phyloP scores from a whole-genome alignment of 35 echinoderm and acorn worm genomes.

The Lytechinus variegatus region DNA sequence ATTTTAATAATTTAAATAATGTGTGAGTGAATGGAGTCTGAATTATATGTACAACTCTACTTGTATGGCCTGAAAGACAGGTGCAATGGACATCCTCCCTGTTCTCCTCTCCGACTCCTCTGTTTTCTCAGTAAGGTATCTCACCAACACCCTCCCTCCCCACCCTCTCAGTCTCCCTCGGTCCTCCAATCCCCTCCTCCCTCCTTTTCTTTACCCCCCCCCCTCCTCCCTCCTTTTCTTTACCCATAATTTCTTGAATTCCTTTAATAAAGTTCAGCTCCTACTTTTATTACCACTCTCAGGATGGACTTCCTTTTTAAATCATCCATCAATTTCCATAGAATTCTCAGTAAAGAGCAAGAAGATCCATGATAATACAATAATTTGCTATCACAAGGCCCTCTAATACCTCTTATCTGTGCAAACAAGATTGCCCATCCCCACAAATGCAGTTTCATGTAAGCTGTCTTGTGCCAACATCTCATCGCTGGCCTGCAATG shows the following conservation, averaged over 20 bases:
- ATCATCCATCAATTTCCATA: background rate
- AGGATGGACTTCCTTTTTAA: background rate
- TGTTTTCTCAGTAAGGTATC: no score
- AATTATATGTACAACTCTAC: no score
- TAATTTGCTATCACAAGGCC: background rate
- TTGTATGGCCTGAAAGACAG: no score
- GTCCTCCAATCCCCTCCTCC: no score
- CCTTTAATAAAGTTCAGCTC: no score
- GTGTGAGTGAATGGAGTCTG: no score
- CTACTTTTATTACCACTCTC: no score
- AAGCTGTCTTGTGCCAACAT: background rate
- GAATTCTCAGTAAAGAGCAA: background rate
- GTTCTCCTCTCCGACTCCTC: no score
- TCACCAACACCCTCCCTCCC: no score
- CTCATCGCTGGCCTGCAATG: background rate
- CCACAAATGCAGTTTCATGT: background rate
- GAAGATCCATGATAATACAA: background rate
- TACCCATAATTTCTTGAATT: background rate
- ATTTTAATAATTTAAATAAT: no score
- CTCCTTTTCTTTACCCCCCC: background rate
- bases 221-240: background rate
- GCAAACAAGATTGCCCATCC: background rate
- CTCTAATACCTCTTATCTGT: slow-evolving; percentile 13
- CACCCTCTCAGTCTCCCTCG: no score
- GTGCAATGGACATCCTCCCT: no score